These are phyloP conservation scores for Netelia melanura DNA, from an alignment of 2,888 invertebrate species.

Conservation along the genomic window DNA sequence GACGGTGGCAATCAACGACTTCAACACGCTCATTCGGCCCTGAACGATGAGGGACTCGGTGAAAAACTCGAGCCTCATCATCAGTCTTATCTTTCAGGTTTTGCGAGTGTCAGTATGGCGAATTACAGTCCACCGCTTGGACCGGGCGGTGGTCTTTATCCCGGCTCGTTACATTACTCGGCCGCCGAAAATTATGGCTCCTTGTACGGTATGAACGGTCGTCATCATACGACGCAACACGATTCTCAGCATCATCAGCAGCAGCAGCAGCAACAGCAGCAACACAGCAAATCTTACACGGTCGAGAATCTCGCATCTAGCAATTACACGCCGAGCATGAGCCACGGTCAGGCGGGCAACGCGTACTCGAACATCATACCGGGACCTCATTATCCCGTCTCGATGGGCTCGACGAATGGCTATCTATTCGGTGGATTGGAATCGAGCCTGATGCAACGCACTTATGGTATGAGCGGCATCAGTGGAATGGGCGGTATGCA, in stretches of 20 bases:
- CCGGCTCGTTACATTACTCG: conserved; percentile 78
- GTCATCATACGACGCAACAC: conserved; percentile 71
- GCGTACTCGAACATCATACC: conserved; percentile 84
- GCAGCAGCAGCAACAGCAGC: conserved; percentile 77
- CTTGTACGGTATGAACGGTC: conserved; percentile 79
- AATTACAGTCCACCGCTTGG: conserved; percentile 82
- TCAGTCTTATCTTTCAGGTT: conserved; percentile 75
- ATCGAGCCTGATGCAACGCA: conserved; percentile 82
- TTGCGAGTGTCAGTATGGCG: conserved; percentile 75
- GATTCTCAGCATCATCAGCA: conserved; percentile 73
- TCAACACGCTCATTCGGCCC: conserved; percentile 77
- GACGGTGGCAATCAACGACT: conserved; percentile 86
- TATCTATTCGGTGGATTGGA: conserved; percentile 83
- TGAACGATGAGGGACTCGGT: conserved; percentile 79
- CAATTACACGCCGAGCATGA: conserved; percentile 83
- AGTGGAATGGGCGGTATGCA: conserved; percentile 82
- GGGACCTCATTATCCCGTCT: conserved; percentile 84
- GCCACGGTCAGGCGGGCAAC: conserved; percentile 74
- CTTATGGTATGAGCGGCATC: conserved; percentile 81
- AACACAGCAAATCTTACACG: conserved; percentile 84
- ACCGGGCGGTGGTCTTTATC: conserved; percentile 77
- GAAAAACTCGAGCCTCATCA: conserved; percentile 81
- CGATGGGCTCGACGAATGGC: conserved; percentile 81
- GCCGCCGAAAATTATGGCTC: conserved; percentile 80
- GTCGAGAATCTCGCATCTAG: conserved; percentile 84